Base-by-base conservation (phyloP, 2,888 invertebrate genomes). In the Sisyra terminalis region DNA sequence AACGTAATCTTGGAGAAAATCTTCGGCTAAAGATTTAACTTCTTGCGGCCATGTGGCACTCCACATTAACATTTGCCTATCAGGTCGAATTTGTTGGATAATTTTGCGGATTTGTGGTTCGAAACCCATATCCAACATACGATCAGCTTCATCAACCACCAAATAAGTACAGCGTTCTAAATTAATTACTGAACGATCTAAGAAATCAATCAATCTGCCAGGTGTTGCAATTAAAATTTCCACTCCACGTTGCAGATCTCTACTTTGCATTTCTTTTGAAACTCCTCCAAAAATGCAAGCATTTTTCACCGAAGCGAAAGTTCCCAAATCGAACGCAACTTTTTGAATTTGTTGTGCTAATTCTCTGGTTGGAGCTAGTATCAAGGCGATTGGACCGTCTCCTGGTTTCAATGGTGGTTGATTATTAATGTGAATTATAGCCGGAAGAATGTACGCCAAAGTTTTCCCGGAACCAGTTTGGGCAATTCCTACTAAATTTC, bases 11-110 rank as follows among this genome's bases (percentile, higher is more conserved):
- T 81, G 79, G 8, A 98, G 73, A 64, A 97, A 98, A 60, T 98
- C 97, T 55, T 93, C 86, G 0, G 98, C 98, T 44, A 98, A 65
- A 50, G 82, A 81, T 50, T 86, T 78, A 2, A 98, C 97, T 66
- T 98, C 98, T 56, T 93, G 94, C 0, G 98, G 98, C 98, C 98
- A 98, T 0, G 98, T 99, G 0, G 98, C 98, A 32, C 94, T 94
- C 92, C 96, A 98, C 98, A 98, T 98, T 32, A 97, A 70, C 0
- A 89, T 89, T 64, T 94, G 93, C 48, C 92, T 67, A 63, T 94
- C 84, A 35, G 92, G 89, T 17, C 94, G 70, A 50, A 93, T 88
- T 65, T 93, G 93, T 56, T 92, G 89, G 49, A 96, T 84, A 48
- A 96, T 92, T 65, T 92, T 93, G 45, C 93, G 73, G 51, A 96